Evolutionary conservation across 23 tunicate species (phyloP).

Genomic region (Diplosoma virens): DNA sequence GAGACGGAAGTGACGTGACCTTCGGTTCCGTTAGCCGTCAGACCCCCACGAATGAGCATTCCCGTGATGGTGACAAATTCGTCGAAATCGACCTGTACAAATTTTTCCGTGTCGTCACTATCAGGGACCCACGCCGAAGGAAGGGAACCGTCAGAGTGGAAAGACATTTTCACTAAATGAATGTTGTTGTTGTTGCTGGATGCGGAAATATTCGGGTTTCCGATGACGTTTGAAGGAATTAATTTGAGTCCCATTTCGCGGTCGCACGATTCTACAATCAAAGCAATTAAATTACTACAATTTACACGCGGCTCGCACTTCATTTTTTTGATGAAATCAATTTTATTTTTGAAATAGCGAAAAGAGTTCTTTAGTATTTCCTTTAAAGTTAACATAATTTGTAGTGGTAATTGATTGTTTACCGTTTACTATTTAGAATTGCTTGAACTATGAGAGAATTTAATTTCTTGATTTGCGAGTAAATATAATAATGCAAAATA

Average conservation of each 20-base stretch:
- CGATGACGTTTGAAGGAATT: conserved; percentile 17
- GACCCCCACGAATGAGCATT: conserved; percentile 25
- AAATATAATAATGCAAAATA: too few relatives aligned
- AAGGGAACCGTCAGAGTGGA: neutral
- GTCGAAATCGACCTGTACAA: conserved; percentile 43
- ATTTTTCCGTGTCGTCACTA: conserved; percentile 38
- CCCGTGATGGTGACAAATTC: conserved; percentile 35
- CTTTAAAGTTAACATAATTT: too few relatives aligned
- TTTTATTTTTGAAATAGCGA: too few relatives aligned
- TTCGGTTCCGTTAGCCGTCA: conserved; percentile 19
- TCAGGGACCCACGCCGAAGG: conserved; percentile 50
- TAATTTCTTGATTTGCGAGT: too few relatives aligned
- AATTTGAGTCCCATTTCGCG: conserved; percentile 50
- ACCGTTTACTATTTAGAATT: too few relatives aligned
- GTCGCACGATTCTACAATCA: conserved; percentile 45
- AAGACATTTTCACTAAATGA: conserved; percentile 18
- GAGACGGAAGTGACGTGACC: conserved; percentile 35
- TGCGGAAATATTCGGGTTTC: conserved; percentile 21
- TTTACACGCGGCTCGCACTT: too few relatives aligned
- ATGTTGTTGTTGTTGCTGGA: conserved; percentile 44
- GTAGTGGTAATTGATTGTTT: too few relatives aligned
- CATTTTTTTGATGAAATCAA: too few relatives aligned
- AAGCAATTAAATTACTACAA: too few relatives aligned
- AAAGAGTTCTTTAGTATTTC: too few relatives aligned
- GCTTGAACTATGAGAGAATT: too few relatives aligned